Evolutionary conservation across 2,797 vertebrate genomes (phyloP), one percentile per base, ranked within the genome.

Genomic region (Amblyopsis hoosieri): DNA sequence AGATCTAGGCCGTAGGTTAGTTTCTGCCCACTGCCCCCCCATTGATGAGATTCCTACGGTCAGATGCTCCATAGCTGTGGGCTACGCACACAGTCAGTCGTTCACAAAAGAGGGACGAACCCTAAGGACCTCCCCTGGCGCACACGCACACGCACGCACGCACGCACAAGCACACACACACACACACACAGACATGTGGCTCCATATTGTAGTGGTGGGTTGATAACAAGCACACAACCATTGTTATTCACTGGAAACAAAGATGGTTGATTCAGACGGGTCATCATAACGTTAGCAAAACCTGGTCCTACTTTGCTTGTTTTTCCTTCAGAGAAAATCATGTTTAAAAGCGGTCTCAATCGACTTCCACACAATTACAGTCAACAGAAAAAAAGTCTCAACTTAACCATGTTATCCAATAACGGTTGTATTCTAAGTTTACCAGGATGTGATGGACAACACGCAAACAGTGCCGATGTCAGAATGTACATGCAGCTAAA

Each of bases 1-100:
- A 67, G 72, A 85, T 80, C 42, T 65, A 63, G 69, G 74, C 67
- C 67, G 72, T 49, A 12, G 12, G 63, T 78, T 76, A 11, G 12
- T 64, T 78, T 76, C 71, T 31, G 63, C 70, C 72, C 64, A 33
- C 65, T 72, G 76, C 63, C 59, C 59, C 23, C 60, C 60, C 67
- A 51, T 15, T 75, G 81, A 87, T 69, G 71, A 79, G 69, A 85
- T 64, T 45, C 77, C 67, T 64, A 31, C 47, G 70, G 76, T 81
- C 76, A 79, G 65, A 77, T 55, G 70, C 66, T 68, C 58, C 62
- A 68, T 49, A 78, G 80, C 62, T 6, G 14, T 51, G 42, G 17
- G 57, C 23, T 29, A 4, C 0, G 23, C 19, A 19, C 33, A 14
- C 61, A 82, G 71, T 84, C 69, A 51, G 47, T 48, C 12, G 12